Evolutionary conservation across 2,888 invertebrate genomes (phyloP).

Genomic region (Carcina quercana): DNA sequence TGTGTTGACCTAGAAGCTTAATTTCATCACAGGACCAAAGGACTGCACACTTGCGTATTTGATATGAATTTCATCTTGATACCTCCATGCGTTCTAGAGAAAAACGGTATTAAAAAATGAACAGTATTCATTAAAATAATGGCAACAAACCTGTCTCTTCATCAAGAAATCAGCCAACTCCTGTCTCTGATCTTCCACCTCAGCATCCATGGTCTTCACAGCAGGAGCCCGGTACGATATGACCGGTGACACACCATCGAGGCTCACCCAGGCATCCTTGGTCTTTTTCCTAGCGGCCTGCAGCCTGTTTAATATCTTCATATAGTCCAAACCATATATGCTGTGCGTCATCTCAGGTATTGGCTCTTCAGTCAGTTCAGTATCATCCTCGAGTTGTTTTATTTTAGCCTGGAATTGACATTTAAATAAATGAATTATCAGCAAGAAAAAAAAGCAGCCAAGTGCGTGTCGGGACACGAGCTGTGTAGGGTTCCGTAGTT

Average conservation of each 20-base stretch:
- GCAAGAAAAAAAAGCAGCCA: too few species aligned
- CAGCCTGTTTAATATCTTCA: constrained; percentile 75
- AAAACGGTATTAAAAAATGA: too few species aligned
- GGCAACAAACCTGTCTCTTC: constrained; percentile 58
- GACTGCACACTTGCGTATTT: too few species aligned
- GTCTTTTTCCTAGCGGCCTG: constrained; percentile 66
- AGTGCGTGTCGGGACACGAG: too few species aligned
- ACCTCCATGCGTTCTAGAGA: too few species aligned
- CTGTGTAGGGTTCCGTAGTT: too few species aligned
- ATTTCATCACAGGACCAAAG: too few species aligned
- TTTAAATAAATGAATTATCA: neutral
- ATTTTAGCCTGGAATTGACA: constrained; percentile 47
- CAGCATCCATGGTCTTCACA: constrained; percentile 21
- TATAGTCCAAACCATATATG: constrained; percentile 81
- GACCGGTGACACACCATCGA: constrained; percentile 31
- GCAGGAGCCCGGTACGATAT: constrained; percentile 43
- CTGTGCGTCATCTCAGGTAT: constrained; percentile 83
- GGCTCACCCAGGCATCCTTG: constrained; percentile 66
- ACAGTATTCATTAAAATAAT: too few species aligned
- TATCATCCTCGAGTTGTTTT: constrained; percentile 47
- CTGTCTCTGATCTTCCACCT: constrained; percentile 46
- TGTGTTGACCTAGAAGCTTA: too few species aligned
- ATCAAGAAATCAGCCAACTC: constrained; percentile 72
- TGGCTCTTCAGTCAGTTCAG: constrained; percentile 44
- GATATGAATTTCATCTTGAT: too few species aligned